Percentiles rank a stretch among this genome's conserved stretches.
phyloP scores from a whole-genome alignment of 1,140 invertebrate species.

The Drosophila parabipectinata region DNA sequence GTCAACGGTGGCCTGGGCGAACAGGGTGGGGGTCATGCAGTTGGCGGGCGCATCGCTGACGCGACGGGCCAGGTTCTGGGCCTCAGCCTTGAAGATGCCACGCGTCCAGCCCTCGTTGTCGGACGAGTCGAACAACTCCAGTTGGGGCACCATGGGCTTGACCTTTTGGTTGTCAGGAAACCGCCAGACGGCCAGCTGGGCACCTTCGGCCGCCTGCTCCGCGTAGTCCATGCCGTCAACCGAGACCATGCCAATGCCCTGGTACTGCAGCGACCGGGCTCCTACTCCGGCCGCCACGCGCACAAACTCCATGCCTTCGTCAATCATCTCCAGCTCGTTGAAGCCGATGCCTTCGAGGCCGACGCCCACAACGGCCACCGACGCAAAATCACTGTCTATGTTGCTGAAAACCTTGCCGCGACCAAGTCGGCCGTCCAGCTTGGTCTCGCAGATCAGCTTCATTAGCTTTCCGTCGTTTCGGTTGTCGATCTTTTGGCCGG shows the following conservation, averaged over 20 bases:
- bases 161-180: constrained; percentile 88
- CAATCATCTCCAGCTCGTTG: constrained; percentile 88
- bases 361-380: constrained; percentile 88
- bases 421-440: constrained; percentile 83
- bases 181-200: constrained; percentile 86
- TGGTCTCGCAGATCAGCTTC: constrained; percentile 60
- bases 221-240: constrained; percentile 89
- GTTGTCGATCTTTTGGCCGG: constrained; percentile 68
- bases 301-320: constrained; percentile 86
- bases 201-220: constrained; percentile 90
- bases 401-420: constrained; percentile 86
- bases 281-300: constrained; percentile 85
- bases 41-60: constrained; percentile 94
- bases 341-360: constrained; percentile 87
- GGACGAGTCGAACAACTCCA: constrained; percentile 83
- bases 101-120: constrained; percentile 87
- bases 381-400: constrained; percentile 86
- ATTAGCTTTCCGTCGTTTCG: constrained; percentile 61
- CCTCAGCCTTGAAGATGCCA: constrained; percentile 90
- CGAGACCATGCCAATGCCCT: constrained; percentile 85
- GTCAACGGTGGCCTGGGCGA: constrained; percentile 87
- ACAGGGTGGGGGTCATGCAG: constrained; percentile 92
- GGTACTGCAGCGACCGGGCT: constrained; percentile 85
- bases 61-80: constrained; percentile 92
- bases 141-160: constrained; percentile 82